Base-by-base conservation (phyloP, 64 coral and sea anemone species). In the Pocillopora verrucosa region DNA sequence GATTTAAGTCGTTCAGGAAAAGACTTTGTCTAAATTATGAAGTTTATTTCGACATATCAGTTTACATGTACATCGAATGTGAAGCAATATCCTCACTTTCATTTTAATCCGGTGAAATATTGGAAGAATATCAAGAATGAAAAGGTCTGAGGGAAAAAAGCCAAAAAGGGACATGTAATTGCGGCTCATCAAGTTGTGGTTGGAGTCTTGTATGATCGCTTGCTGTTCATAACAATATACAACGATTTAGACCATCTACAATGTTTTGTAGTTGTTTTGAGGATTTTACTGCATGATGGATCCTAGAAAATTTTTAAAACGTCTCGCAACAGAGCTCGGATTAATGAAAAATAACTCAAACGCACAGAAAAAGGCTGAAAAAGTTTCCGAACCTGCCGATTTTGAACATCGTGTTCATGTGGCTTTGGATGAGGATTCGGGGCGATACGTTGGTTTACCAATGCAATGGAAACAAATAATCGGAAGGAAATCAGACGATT, bases 351-450 rank as follows among this genome's bases (percentile, higher is more conserved):
- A 56, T 20, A 65, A 84, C 64, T 15, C 59, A 15, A 61, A 69
- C 1, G 20, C 57, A 15, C 15, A 38, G 25, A 13, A 75, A 30
- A 70, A 70, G n/a, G 22, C 67, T 70, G 80, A 82, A 34, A 84
- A 63, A 20, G 82, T 91, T 65, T 91, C 89, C 19, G 13, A 65
- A 13, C 89, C 89, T 76, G 73, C 16, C 12, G 76, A 91, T 67
- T 91, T 91, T 56, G 16, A 91, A 56, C 89, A 91, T 61, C 79
- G 89, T 36, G 80, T 75, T 45, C 89, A 91, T 68, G 89, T 91
- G 10, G 45, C 82, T 13, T 34, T 85, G 74, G 89, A 91, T 16
- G 56, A 72, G 37, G 56, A 85, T 19, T 84, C 70, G 64, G 89
- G 80, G 6, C 60, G 82, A 56, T 91, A 76, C 13, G 36, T 85